These are phyloP conservation scores for Palaemon carinicauda DNA, from an alignment of 1,140 invertebrate genomes.

Conservation along the genomic window DNA sequence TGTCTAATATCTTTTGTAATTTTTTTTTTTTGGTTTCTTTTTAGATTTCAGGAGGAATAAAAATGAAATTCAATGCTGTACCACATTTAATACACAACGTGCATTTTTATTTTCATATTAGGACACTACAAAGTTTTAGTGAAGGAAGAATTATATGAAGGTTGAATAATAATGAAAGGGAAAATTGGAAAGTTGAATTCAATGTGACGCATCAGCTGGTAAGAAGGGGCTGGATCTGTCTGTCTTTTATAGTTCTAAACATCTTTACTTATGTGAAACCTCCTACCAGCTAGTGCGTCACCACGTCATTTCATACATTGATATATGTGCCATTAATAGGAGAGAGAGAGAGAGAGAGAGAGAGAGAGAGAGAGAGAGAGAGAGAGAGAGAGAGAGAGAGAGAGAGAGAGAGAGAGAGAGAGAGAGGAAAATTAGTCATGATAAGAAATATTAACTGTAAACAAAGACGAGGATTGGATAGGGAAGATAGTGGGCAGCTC, in stretches of 20 bases:
- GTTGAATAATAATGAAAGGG: no score
- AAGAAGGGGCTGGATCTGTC: slow-evolving; percentile 1
- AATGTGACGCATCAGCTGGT: background rate
- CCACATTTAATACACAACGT: slow-evolving; percentile 23
- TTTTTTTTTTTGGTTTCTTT: no score
- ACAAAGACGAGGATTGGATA: no score
- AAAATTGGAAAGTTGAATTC: background rate
- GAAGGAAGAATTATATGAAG: no score
- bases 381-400: background rate
- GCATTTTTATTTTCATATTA: slow-evolving; percentile 13
- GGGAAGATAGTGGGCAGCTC: background rate
- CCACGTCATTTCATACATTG: background rate
- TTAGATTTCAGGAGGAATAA: background rate
- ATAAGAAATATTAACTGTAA: background rate
- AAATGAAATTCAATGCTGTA: slow-evolving; percentile 7
- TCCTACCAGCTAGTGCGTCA: background rate
- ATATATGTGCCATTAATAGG: background rate
- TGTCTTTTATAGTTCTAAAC: background rate
- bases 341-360: background rate
- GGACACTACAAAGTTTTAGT: no score
- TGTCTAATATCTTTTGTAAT: no score
- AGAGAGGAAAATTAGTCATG: background rate
- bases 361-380: background rate
- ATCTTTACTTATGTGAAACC: background rate
- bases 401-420: background rate